A percentile compares a stretch with the other conserved stretches of the same genome.
Evolutionary conservation across 2,113 vertebrate species (phyloP).

Genomic region (Poecilia latipinna): DNA sequence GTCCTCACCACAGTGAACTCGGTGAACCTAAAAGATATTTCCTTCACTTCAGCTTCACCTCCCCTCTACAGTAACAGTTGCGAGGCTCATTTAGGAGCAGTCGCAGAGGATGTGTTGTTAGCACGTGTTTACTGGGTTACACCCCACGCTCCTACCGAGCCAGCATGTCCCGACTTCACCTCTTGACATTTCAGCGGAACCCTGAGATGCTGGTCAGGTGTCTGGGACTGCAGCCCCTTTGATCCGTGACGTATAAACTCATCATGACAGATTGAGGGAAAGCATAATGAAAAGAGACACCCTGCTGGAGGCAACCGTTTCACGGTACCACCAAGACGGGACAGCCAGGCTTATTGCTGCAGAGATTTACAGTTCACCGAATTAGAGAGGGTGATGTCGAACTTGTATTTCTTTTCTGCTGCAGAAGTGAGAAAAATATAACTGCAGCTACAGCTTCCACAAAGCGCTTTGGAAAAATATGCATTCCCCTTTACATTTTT

Average conservation of each 20-base stretch:
- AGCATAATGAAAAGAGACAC: constrained; percentile 74
- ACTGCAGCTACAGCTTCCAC: not conserved
- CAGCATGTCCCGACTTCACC: constrained; percentile 61
- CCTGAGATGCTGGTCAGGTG: constrained; percentile 67
- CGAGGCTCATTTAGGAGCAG: constrained; percentile 50
- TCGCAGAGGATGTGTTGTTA: constrained; percentile 66
- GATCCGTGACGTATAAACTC: constrained; percentile 62
- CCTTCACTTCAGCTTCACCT: not conserved
- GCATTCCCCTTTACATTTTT: not conserved
- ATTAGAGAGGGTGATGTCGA: constrained; percentile 46
- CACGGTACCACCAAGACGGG: constrained; percentile 34
- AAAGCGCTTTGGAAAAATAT: not conserved
- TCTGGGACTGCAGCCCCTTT: constrained; percentile 65
- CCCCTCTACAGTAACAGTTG: constrained; percentile 6
- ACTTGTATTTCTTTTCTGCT: constrained; percentile 33
- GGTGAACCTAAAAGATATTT: constrained; percentile 41
- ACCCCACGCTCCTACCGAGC: constrained; percentile 29
- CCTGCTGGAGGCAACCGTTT: constrained; percentile 42
- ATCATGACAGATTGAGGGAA: constrained; percentile 58
- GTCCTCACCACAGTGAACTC: constrained; percentile 34
- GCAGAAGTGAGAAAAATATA: not conserved
- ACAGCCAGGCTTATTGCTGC: constrained; percentile 49
- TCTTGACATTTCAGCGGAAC: constrained; percentile 76
- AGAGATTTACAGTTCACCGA: constrained; percentile 48
- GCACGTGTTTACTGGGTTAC: constrained; percentile 64